Percentiles rank a stretch among this genome's conserved stretches.
Conservation (phyloP, 2,888 invertebrate genomes). For the Protodeltote pygarga region DNA sequence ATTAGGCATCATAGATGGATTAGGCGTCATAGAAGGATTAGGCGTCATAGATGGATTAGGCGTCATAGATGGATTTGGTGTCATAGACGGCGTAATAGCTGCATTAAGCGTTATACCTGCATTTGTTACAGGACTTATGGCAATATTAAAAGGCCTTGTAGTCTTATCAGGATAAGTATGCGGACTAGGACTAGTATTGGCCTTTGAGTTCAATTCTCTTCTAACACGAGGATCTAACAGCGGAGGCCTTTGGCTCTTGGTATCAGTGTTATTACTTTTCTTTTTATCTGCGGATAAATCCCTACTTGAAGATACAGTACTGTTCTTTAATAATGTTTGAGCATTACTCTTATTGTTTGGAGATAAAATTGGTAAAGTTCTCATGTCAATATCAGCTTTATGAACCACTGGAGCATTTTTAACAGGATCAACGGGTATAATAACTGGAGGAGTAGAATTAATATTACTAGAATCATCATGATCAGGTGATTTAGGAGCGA, state of each 20-base stretch:
- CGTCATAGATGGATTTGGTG: too few relatives aligned
- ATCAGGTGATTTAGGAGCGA: conserved; percentile 79
- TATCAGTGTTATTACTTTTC: conserved; percentile 40
- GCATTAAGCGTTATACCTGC: conserved; percentile 55
- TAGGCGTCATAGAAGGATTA: too few relatives aligned
- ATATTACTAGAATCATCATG: conserved; percentile 57
- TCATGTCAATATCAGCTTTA: conserved; percentile 75
- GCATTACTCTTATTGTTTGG: conserved; percentile 25
- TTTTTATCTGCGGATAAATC: conserved; percentile 5
- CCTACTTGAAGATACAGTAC: not conserved
- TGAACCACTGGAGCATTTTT: conserved; percentile 51
- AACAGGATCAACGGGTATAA: conserved; percentile 77
- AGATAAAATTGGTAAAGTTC: conserved; percentile 57
- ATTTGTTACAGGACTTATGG: conserved; percentile 44
- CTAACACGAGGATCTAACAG: conserved; percentile 67
- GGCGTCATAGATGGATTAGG: too few relatives aligned
- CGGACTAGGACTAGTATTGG: conserved; percentile 49
- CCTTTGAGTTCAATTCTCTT: conserved; percentile 56
- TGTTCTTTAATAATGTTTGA: conserved; percentile 7
- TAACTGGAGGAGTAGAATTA: conserved; percentile 64
- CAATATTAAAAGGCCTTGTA: conserved; percentile 48
- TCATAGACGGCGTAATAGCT: too few relatives aligned
- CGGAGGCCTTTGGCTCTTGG: conserved; percentile 30
- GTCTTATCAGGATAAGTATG: conserved; percentile 52
- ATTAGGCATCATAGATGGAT: too few relatives aligned